phyloP scores from a whole-genome alignment of 2,113 vertebrate genomes.

The Dasyurus viverrinus region DNA sequence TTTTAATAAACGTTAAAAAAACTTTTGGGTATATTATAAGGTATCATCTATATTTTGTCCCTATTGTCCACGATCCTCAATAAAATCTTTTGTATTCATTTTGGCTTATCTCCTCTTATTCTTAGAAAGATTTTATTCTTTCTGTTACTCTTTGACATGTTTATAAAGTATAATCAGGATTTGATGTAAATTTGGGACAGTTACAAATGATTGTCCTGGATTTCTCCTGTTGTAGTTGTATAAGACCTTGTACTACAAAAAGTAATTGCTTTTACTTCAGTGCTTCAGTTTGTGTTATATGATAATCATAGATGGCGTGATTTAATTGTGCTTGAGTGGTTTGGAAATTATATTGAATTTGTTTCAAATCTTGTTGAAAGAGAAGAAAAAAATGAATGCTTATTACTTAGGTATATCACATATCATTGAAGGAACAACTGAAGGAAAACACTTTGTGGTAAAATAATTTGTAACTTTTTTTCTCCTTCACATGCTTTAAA shows the following conservation, averaged over 20 bases:
- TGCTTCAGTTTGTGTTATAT: neutral
- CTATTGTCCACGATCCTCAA: slow-evolving; percentile 14
- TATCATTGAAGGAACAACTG: slow-evolving; percentile 30
- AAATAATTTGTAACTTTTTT: slow-evolving; percentile 44
- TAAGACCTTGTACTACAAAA: neutral
- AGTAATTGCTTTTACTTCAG: neutral
- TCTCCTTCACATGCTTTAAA: slow-evolving; percentile 27
- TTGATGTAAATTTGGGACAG: neutral
- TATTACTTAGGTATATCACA: slow-evolving; percentile 34
- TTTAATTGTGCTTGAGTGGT: slow-evolving; percentile 45
- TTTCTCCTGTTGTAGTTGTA: neutral
- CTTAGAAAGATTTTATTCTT: neutral
- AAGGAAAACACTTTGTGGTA: neutral
- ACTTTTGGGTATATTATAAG: neutral
- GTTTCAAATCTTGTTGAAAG: slow-evolving; percentile 25
- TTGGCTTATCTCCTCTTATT: neutral
- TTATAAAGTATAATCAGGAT: neutral
- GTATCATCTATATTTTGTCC: neutral
- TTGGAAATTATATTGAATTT: slow-evolving; percentile 51
- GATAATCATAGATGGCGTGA: neutral
- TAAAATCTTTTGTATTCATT: slow-evolving; percentile 30
- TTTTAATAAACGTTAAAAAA: neutral
- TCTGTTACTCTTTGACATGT: neutral
- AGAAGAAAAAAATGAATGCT: slow-evolving; percentile 35
- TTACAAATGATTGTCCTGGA: neutral